These are phyloP conservation scores for Scylla paramamosain DNA, from an alignment of 1,140 invertebrate species.

Conservation along the genomic window DNA sequence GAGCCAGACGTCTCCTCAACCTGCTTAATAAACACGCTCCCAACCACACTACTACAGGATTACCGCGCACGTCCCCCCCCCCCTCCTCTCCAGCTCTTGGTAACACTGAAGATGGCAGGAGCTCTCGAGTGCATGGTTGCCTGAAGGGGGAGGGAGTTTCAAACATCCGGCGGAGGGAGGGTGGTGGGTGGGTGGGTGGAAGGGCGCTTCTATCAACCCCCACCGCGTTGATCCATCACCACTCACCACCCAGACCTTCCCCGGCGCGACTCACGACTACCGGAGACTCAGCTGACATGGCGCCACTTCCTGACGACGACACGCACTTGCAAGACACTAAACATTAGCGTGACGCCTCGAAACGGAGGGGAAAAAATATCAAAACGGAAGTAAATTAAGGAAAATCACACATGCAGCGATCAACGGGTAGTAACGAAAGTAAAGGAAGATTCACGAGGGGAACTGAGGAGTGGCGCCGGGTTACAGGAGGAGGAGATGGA, in stretches of 20 bases:
- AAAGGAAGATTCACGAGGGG: too few species aligned
- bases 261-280: not conserved
- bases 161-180: not conserved
- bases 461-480: not conserved
- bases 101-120: not conserved
- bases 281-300: not conserved
- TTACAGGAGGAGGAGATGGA: not conserved
- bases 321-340: not conserved
- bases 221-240: not conserved
- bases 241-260: not conserved
- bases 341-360: not conserved
- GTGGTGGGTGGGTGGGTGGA: not conserved
- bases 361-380: not conserved
- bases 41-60: not conserved
- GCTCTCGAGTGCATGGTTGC: not conserved
- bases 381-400: not conserved
- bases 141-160: not conserved
- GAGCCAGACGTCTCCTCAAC: not conserved
- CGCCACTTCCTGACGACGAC: not conserved
- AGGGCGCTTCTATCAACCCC: not conserved
- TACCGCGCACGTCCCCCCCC: not conserved
- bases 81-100: not conserved
- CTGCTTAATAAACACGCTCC: not conserved
- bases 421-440: not conserved
- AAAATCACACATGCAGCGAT: not conserved